Conservation (phyloP, 2,888 invertebrate species). For the Nemotelus nigrinus region DNA sequence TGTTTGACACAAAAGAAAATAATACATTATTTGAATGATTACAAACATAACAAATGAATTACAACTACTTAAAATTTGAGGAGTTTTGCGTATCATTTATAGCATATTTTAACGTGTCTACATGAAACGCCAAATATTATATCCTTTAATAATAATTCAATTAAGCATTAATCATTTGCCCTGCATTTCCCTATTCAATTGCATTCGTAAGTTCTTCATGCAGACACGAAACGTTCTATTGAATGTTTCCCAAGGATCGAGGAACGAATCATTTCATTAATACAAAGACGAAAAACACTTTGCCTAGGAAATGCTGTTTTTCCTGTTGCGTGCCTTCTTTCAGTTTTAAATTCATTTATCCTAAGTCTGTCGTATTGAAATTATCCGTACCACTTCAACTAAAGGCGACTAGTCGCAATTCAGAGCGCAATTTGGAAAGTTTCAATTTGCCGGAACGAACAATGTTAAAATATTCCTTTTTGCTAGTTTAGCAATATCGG, state of each 20-base stretch:
- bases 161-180: no score
- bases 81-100: no score
- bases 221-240: no score
- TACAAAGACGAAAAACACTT: slow-evolving; percentile 12
- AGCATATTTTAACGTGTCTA: no score
- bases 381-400: background rate
- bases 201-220: no score
- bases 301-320: slow-evolving; percentile 33
- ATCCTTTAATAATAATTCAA: no score
- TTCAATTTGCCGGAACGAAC: background rate
- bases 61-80: no score
- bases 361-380: slow-evolving; percentile 22
- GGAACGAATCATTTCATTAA: background rate
- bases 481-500: background rate
- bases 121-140: no score
- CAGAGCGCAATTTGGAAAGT: background rate
- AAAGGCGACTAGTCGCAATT: background rate
- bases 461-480: background rate
- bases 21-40: background rate
- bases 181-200: no score
- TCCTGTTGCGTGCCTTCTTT: slow-evolving; percentile 32
- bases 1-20: background rate
- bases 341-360: slow-evolving; percentile 32
- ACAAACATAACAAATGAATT: no score
- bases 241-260: background rate